phyloP scores from a whole-genome alignment of 2,113 vertebrate species.

The Rhynchomys soricoides region DNA sequence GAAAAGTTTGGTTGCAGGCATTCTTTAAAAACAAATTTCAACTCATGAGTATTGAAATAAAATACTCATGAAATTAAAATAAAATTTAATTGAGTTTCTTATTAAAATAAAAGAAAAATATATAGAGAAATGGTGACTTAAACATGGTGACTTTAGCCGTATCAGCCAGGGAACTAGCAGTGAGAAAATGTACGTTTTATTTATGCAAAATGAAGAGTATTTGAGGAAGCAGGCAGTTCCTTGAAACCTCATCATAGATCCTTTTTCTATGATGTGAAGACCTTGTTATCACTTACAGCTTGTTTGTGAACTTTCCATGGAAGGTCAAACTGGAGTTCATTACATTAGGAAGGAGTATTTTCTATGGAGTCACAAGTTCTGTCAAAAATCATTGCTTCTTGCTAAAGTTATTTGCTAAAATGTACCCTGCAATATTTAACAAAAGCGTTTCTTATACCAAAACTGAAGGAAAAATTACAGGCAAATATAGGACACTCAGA shows the following conservation, averaged over 20 bases:
- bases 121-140: neutral
- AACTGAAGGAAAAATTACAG: constrained; percentile 56
- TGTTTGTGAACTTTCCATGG: neutral
- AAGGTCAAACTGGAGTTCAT: neutral
- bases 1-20: neutral
- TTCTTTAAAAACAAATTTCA: neutral
- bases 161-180: constrained; percentile 5
- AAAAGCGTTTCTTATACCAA: constrained; percentile 32
- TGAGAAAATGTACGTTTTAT: neutral
- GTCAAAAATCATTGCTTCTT: neutral
- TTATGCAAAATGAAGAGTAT: neutral
- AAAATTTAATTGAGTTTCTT: no score
- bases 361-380: neutral
- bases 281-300: neutral
- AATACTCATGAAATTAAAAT: no score
- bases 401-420: constrained; percentile 18
- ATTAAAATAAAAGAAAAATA: neutral
- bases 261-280: neutral
- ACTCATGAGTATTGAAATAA: neutral
- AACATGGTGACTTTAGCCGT: neutral
- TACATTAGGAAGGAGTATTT: constrained; percentile 49
- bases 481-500: neutral
- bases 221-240: neutral
- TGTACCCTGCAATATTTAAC: neutral
- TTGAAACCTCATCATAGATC: neutral